phyloP scores from a whole-genome alignment of 2,113 vertebrate genomes.

The Podarcis cretensis region DNA sequence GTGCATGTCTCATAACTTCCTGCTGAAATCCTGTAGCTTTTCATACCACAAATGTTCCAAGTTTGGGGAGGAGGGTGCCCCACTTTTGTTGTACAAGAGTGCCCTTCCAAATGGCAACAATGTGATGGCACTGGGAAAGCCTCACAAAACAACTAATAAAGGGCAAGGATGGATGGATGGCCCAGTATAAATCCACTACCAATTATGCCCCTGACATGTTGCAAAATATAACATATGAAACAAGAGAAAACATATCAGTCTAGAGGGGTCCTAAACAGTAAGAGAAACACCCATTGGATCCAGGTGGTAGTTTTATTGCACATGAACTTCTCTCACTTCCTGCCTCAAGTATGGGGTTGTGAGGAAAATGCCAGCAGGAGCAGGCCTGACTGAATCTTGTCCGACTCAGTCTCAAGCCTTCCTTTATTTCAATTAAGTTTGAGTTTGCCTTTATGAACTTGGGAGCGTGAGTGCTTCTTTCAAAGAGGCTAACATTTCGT shows the following conservation, averaged over 20 bases:
- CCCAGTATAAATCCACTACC: no score
- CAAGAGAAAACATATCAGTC: neutral
- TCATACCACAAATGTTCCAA: no score
- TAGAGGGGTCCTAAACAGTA: neutral
- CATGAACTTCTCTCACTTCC: slow-evolving; percentile 13
- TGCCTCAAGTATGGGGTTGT: slow-evolving; percentile 34
- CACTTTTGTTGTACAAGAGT: no score
- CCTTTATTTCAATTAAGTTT: slow-evolving; percentile 79
- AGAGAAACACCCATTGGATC: neutral
- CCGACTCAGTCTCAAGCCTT: slow-evolving; percentile 70
- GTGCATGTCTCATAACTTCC: no score
- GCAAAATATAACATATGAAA: no score
- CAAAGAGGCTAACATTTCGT: slow-evolving; percentile 80
- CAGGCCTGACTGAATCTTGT: slow-evolving; percentile 54
- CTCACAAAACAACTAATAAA: no score
- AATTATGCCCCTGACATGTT: no score
- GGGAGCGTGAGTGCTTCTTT: slow-evolving; percentile 75
- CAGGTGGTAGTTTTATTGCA: neutral
- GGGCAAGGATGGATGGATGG: no score
- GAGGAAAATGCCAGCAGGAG: slow-evolving; percentile 52
- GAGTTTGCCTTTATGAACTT: slow-evolving; percentile 83
- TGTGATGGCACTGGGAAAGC: no score
- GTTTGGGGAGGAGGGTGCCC: no score
- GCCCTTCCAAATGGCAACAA: no score
- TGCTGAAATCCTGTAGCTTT: no score